phyloP scores from a whole-genome alignment of 2,113 vertebrate genomes.

The Lagopus muta region DNA sequence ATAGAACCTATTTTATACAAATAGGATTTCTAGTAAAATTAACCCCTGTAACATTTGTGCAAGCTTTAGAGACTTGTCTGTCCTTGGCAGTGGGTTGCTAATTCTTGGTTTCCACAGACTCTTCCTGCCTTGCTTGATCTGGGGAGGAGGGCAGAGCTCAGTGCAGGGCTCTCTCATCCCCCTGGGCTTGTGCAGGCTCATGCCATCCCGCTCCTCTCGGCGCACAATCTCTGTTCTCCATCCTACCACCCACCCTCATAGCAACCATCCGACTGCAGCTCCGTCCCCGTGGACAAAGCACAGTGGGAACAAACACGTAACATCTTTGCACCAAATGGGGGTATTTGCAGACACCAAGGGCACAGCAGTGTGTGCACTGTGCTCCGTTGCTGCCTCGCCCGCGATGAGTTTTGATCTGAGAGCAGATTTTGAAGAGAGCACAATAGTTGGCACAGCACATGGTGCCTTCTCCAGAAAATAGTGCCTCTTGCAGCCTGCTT shows the following conservation, averaged over 20 bases:
- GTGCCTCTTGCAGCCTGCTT: background rate
- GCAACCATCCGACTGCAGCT: background rate
- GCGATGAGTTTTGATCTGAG: background rate
- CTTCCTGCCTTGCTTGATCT: background rate
- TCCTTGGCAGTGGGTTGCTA: background rate
- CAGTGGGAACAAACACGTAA: accelerated
- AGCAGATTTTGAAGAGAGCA: background rate
- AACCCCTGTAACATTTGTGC: background rate
- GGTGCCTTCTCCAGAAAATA: background rate
- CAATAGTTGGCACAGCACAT: background rate
- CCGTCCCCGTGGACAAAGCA: background rate
- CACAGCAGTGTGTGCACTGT: accelerated
- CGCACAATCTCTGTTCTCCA: background rate
- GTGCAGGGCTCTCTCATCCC: background rate
- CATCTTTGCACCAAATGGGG: background rate
- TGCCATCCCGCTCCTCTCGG: background rate
- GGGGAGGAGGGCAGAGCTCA: background rate
- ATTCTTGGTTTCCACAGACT: background rate
- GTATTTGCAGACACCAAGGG: background rate
- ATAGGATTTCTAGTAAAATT: background rate
- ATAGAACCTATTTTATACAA: background rate
- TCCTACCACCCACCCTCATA: background rate
- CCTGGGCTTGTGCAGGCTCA: background rate
- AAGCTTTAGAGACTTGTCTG: background rate
- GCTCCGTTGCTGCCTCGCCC: background rate